Evolutionary conservation across 2,113 vertebrate species (phyloP).

Genomic region (Brachypteracias leptosomus): DNA sequence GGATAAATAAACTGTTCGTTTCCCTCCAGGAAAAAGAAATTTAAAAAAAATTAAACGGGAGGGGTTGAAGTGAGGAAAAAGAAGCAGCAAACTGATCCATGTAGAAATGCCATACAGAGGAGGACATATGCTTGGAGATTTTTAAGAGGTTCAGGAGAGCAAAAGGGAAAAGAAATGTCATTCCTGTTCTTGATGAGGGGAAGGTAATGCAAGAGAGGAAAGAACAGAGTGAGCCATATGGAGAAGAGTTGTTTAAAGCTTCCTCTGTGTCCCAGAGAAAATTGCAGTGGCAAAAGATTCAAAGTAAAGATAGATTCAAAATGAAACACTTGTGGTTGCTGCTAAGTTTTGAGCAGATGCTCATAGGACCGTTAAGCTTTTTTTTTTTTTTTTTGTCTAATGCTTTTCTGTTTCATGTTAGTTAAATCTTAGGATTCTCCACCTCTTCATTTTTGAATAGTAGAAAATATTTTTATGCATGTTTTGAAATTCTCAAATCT

Average conservation of each 20-base stretch:
- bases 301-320: neutral
- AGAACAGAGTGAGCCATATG: neutral
- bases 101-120: neutral
- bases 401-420: neutral
- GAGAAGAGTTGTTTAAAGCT: neutral
- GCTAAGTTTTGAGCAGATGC: neutral
- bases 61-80: neutral
- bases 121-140: neutral
- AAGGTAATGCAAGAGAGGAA: neutral
- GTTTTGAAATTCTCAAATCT: neutral
- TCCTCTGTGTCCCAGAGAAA: neutral
- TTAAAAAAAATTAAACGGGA: accelerated
- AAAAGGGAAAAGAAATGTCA: neutral
- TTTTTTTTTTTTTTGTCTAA: neutral
- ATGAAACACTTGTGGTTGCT: neutral
- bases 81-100: neutral
- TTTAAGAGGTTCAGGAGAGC: neutral
- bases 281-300: neutral
- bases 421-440: neutral
- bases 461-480: neutral
- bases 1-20: neutral
- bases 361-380: neutral
- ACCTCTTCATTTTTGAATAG: neutral
- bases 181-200: neutral
- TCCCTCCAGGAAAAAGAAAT: neutral